These are phyloP conservation scores for Gallirallus australis DNA, from an alignment of 2,797 vertebrate species.

Conservation along the genomic window DNA sequence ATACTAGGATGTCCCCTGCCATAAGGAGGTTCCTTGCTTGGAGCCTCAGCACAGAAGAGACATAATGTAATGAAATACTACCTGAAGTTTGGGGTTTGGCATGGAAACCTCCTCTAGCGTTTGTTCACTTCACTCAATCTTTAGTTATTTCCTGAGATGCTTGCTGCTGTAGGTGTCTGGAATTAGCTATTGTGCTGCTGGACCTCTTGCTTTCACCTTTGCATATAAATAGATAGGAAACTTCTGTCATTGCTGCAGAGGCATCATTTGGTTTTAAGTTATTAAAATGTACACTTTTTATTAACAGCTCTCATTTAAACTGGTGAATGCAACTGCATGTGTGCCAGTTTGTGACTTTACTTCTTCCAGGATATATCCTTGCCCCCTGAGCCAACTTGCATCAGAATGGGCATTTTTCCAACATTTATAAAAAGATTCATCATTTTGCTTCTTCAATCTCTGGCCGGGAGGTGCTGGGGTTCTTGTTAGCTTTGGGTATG, in stretches of 20 bases:
- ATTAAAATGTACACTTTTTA: not conserved
- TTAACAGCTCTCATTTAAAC: not conserved
- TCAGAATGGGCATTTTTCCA: accelerated
- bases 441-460: not conserved
- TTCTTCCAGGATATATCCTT: not conserved
- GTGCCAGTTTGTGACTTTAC: not conserved
- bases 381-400: not conserved
- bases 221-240: not conserved
- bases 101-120: not conserved
- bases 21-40: not conserved
- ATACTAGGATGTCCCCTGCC: not conserved
- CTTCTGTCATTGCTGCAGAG: not conserved
- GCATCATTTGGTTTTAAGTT: not conserved
- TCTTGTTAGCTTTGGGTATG: not conserved
- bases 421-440: not conserved
- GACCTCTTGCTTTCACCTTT: not conserved
- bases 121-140: not conserved
- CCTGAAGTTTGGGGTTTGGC: not conserved
- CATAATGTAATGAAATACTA: not conserved
- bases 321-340: not conserved
- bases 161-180: not conserved
- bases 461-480: not conserved
- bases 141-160: not conserved
- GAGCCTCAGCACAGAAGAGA: not conserved
- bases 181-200: not conserved